These are phyloP conservation scores for Agrenia bidenticulata DNA, from an alignment of 2,888 invertebrate species.

Conservation along the genomic window DNA sequence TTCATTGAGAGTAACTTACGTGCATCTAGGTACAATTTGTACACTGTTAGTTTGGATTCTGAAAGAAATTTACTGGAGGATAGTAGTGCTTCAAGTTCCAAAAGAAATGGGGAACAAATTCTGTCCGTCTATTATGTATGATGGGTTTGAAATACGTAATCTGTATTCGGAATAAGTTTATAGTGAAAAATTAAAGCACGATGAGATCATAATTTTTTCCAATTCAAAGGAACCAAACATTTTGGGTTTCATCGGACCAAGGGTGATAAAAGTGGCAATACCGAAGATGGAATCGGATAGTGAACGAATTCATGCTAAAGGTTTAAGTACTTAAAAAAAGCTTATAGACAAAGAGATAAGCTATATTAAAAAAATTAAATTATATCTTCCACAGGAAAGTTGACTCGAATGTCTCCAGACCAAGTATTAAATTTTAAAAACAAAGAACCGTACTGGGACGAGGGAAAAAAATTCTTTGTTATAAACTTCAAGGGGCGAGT, in stretches of 20 bases:
- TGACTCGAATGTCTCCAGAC: conserved; percentile 64
- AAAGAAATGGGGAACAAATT: no score
- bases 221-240: conserved; percentile 98
- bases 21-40: conserved; percentile 82
- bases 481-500: conserved; percentile 98
- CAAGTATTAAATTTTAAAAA: conserved; percentile 87
- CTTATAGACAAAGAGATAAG: no score
- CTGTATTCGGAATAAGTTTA: no score
- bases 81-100: conserved; percentile 55
- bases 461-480: conserved; percentile 98
- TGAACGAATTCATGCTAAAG: conserved; percentile 56
- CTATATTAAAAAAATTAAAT: no score
- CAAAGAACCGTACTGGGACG: conserved; percentile 99
- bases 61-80: no score
- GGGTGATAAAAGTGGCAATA: conserved; percentile 97
- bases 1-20: conserved; percentile 92
- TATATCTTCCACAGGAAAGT: no score
- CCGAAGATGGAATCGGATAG: conserved; percentile 86
- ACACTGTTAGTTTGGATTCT: no score
- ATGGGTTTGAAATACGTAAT: background rate
- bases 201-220: no score
- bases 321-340: background rate
- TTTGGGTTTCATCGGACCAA: conserved; percentile 96
- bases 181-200: no score
- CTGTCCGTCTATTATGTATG: no score